Percentiles rank a stretch among this genome's conserved stretches.
Evolutionary conservation across 2,113 vertebrate genomes (phyloP).

Genomic region (Zeus faber): DNA sequence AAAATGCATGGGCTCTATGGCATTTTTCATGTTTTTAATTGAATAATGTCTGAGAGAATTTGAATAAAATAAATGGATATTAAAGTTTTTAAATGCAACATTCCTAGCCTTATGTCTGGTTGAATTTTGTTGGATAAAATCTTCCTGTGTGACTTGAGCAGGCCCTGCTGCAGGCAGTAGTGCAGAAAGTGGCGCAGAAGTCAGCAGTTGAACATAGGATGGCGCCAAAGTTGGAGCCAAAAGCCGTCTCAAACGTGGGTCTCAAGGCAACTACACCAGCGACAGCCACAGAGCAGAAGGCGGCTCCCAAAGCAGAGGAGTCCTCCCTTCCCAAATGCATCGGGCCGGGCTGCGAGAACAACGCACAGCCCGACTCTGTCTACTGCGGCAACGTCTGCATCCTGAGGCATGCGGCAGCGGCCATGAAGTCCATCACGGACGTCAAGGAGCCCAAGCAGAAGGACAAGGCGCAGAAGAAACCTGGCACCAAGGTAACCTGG

Average conservation of each 20-base stretch:
- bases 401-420: conserved; percentile 89
- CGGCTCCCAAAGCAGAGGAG: conserved; percentile 6
- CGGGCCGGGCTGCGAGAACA: conserved; percentile 86
- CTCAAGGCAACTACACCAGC: conserved; percentile 23
- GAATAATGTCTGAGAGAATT: too few species aligned
- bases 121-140: conserved; percentile 27
- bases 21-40: too few species aligned
- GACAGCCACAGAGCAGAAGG: conserved; percentile 3
- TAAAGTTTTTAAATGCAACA: too few species aligned
- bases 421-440: conserved; percentile 91
- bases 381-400: conserved; percentile 96
- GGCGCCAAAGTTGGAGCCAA: conserved; percentile 57
- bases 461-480: conserved; percentile 69
- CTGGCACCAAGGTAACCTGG: conserved; percentile 66
- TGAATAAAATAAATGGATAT: too few species aligned
- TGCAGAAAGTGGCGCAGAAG: conserved; percentile 41
- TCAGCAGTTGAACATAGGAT: conserved; percentile 48
- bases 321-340: conserved; percentile 84
- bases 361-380: conserved; percentile 90
- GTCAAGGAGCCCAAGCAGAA: conserved; percentile 83
- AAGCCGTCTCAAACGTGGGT: conserved; percentile 7
- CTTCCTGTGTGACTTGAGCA: conserved; percentile 44
- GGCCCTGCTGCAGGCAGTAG: conserved; percentile 41
- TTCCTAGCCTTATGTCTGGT: too few species aligned
- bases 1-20: too few species aligned